Conservation (phyloP, 1,140 invertebrate species). For the Telenomus remus region DNA sequence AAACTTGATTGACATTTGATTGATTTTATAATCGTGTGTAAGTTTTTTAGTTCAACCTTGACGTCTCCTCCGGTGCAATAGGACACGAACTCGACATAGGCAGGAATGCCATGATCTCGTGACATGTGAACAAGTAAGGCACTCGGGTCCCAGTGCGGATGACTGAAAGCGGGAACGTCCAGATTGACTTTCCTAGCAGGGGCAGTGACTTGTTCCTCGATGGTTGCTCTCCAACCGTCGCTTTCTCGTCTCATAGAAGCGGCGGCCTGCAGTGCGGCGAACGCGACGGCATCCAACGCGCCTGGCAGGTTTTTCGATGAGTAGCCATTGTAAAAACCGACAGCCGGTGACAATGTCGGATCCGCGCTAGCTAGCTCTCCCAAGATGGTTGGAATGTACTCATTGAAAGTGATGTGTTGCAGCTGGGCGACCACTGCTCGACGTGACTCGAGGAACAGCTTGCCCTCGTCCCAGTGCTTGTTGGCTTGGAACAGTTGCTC, state of each 20-base stretch:
- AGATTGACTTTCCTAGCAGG: conserved; percentile 70
- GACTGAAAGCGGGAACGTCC: conserved; percentile 42
- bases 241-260: conserved; percentile 80
- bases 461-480: conserved; percentile 89
- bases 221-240: conserved; percentile 57
- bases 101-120: conserved; percentile 93
- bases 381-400: conserved; percentile 87
- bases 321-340: conserved; percentile 84
- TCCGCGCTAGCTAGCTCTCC: conserved; percentile 82
- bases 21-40: no score
- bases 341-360: conserved; percentile 79
- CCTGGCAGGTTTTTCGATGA: conserved; percentile 87
- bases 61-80: conserved; percentile 80
- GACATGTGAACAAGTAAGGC: conserved; percentile 80
- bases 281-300: conserved; percentile 83
- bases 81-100: conserved; percentile 85
- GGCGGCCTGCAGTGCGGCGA: conserved; percentile 85
- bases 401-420: conserved; percentile 91
- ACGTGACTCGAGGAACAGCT: conserved; percentile 85
- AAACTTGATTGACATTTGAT: no score
- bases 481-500: conserved; percentile 83
- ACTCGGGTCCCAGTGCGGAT: conserved; percentile 63
- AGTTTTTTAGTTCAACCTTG: conserved; percentile 57
- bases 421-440: conserved; percentile 85
- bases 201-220: conserved; percentile 63